Base-by-base conservation (phyloP, 2,113 vertebrate genomes). In the Gymnorhina tibicen region DNA sequence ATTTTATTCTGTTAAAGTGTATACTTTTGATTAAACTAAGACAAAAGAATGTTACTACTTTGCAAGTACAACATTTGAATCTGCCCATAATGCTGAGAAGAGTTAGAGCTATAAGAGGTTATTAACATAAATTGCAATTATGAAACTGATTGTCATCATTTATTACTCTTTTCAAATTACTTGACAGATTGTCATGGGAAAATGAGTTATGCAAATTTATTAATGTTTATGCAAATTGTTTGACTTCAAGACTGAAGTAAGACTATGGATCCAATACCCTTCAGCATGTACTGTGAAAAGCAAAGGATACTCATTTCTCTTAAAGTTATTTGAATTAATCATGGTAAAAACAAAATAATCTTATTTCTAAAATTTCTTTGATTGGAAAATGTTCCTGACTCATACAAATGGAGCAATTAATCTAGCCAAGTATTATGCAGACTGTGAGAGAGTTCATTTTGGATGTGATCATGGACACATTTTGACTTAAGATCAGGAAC, bases 401-500 rank as follows among this genome's bases (percentile, higher is more conserved):
- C 93, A 93, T 66, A 62, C 35, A 93, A 95, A 94, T 1, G 32
- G 50, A 94, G 67, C 59, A 91, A 96, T 96, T 94, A 95, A 83
- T 93, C 46, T 88, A 66, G 33, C 56, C 70, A 95, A 91, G 85
- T 74, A 94, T 90, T 94, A 70, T 93, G 68, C 77, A 88, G 95
- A 50, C 90, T 67, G 21, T 85, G 47, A 91, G 49, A 91, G 75
- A 84, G 67, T 95, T 95, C 91, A 91, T 78, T 96, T 91, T 93
- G 79, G 59, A 94, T 96, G 63, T 93, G 94, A 96, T 96, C 93
- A 91, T 78, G 95, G 92, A 94, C 90, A 92, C 55, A 85, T 93
- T 96, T 91, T 96, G 82, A 90, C 90, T 96, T 94, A 85, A 88
- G 82, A 93, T 96, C 87, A 95, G 95, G 93, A 95, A 94, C 93